phyloP scores from a whole-genome alignment of 2,113 vertebrate species.

The Lynx canadensis region DNA sequence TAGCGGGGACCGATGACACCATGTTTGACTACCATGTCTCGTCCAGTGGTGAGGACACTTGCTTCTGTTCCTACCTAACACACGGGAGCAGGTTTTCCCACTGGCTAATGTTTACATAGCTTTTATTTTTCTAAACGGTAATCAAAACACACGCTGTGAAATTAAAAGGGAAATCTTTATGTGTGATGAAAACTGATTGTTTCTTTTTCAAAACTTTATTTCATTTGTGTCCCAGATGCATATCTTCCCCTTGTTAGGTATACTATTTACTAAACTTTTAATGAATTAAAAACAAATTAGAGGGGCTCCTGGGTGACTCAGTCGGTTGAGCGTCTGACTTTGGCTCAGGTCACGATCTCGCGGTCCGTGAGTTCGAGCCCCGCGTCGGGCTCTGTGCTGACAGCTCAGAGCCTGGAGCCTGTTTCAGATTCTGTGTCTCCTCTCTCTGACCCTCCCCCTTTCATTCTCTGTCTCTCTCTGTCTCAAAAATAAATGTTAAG shows the following conservation, averaged over 20 bases:
- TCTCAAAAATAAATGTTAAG: not conserved
- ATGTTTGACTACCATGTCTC: conserved; percentile 95
- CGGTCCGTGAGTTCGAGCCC: not conserved
- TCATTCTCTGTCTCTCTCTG: not conserved
- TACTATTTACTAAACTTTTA: not conserved
- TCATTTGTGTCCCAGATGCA: not conserved
- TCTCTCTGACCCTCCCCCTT: not conserved
- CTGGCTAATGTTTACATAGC: not conserved
- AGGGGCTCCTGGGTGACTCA: not conserved
- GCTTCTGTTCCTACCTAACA: not conserved
- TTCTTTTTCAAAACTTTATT: not conserved
- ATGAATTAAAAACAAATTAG: not conserved
- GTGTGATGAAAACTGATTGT: not conserved
- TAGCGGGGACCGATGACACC: conserved; percentile 86
- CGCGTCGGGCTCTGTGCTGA: not conserved
- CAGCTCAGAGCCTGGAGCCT: too few relatives aligned
- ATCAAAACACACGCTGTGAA: not conserved
- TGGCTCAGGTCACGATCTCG: not conserved
- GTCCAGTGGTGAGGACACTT: conserved; percentile 86
- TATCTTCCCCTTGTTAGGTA: not conserved
- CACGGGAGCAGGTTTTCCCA: not conserved
- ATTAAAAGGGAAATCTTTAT: not conserved
- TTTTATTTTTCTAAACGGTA: not conserved
- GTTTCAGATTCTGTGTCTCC: not conserved
- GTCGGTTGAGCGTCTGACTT: not conserved